These are phyloP conservation scores for Chondrosia reniformis DNA, from an alignment of 37 sponge, comb jelly and placozoan genomes.

Conservation along the genomic window DNA sequence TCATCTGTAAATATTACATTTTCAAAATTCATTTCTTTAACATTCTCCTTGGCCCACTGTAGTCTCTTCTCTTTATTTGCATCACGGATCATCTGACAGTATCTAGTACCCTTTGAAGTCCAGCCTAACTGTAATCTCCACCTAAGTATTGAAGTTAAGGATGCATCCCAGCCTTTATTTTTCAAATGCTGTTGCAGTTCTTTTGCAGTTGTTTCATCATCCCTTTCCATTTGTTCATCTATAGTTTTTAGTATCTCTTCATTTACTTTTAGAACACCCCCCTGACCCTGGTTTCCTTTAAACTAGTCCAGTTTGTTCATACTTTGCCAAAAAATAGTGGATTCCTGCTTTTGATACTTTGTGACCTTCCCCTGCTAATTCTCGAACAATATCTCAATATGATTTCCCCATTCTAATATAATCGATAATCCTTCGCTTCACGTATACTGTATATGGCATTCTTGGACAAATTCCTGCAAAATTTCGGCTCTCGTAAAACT, in stretches of 20 bases:
- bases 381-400: not conserved
- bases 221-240: conserved; percentile 7
- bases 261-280: not conserved
- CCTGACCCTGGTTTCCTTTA: not conserved
- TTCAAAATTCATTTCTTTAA: not conserved
- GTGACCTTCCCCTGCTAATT: not conserved
- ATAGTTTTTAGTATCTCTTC: not conserved
- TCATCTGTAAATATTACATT: conserved; percentile 5
- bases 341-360: not conserved
- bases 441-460: not conserved
- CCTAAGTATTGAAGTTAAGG: not conserved
- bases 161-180: not conserved
- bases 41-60: not conserved
- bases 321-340: not conserved
- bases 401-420: not conserved
- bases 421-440: not conserved
- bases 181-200: not conserved
- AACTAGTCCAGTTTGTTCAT: not conserved
- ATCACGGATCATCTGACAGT: not conserved
- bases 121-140: conserved; percentile 5
- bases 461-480: not conserved
- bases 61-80: conserved; percentile 1
- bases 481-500: no score
- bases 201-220: conserved; percentile 6
- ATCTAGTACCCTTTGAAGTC: not conserved